Evolutionary conservation across 1,140 invertebrate species (phyloP), one percentile per base, ranked within the genome.

Genomic region (Limonius californicus): DNA sequence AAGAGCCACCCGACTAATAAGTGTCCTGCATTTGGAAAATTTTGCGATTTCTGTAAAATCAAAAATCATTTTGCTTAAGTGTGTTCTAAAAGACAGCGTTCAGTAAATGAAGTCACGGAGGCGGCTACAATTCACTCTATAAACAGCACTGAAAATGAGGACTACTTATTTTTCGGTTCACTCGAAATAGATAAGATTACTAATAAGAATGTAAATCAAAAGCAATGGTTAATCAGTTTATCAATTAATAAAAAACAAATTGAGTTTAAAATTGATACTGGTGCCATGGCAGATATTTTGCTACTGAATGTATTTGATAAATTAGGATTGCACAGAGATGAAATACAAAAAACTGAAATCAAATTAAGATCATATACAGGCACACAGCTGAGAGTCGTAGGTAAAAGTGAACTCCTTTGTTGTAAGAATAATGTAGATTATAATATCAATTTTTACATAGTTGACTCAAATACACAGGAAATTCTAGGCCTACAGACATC

Each of bases 21-120:
- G 9, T 60, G 58, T 35, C 20, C 30, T 3, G 58, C 58, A 3
- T 60, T 20, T 60, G 58, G 43, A 16, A 47, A 53, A 32, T 14
- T 9, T 12, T 60, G 58, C 54, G 11, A 18, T 18, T 8, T 8
- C 4, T 54, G 50, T 54, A 23, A 23, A 18, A 54, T 6, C 7
- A n/a, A 9, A 23, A 54, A 54, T 23, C 50, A 54, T 18, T 54
- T 54, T 54, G 50, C 16, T 19, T 53, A 3, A 27, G 16, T 43
- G 20, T 59, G 57, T 23, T n/a, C n/a, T n/a, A n/a, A 54, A 54
- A 54, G 2, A 19, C 15, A 23, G 16, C 16, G 4, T 19, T 8
- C 15, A 6, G 9, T 4, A 3, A 3, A 6, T 54, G 14, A 20
- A 18, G 50, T 6, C 14, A 20, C 4, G 3, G 14, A 12, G 15